phyloP scores from a whole-genome alignment of 2,797 vertebrate species.

The Sphaeramia orbicularis region DNA sequence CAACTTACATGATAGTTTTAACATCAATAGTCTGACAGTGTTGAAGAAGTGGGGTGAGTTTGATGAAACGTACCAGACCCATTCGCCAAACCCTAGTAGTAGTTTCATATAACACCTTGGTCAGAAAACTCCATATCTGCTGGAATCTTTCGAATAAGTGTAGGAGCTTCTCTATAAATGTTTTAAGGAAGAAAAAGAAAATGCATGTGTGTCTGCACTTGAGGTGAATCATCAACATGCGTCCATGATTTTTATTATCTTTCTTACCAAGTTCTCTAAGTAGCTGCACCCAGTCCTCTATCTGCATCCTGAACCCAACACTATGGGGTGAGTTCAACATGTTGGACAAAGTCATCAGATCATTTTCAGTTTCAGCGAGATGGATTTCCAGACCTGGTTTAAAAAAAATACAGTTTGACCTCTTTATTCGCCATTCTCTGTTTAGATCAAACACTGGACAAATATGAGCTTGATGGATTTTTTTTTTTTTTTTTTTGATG shows the following conservation, averaged over 20 bases:
- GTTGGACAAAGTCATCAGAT: constrained; percentile 81
- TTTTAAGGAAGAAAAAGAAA: constrained; percentile 19
- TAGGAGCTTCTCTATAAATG: constrained; percentile 79
- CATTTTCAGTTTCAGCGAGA: constrained; percentile 80
- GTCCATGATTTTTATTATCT: not conserved
- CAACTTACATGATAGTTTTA: not conserved
- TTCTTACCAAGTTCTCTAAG: constrained; percentile 84
- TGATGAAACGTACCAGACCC: constrained; percentile 82
- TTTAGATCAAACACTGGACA: too few relatives aligned
- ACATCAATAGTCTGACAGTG: not conserved
- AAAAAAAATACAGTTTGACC: constrained; percentile 14
- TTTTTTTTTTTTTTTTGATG: too few relatives aligned
- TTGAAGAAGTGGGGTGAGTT: not conserved
- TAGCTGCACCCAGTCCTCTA: constrained; percentile 80
- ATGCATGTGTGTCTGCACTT: not conserved
- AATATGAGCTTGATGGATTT: too few relatives aligned
- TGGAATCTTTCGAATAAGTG: constrained; percentile 86
- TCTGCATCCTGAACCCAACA: constrained; percentile 70
- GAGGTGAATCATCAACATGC: not conserved
- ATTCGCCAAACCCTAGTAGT: constrained; percentile 62
- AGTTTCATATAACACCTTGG: constrained; percentile 82
- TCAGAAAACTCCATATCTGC: constrained; percentile 87
- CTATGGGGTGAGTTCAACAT: constrained; percentile 81
- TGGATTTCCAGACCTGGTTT: constrained; percentile 80
- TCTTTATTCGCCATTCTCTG: too few relatives aligned